phyloP scores from a whole-genome alignment of 1,140 invertebrate species.

The Bombus superbus region DNA sequence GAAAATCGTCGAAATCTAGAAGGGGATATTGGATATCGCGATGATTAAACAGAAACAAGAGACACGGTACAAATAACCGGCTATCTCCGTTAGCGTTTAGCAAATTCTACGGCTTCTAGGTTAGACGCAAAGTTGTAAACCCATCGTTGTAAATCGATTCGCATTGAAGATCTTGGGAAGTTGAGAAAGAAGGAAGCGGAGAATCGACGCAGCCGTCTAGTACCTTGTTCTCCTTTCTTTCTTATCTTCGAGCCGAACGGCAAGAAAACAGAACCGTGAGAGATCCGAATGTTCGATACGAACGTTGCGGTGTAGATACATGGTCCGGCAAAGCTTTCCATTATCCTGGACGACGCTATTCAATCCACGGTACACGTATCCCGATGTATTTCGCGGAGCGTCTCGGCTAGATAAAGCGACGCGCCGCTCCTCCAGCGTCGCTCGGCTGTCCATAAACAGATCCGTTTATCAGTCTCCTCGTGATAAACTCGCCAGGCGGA shows the following conservation, averaged over 20 bases:
- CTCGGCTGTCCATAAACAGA: constrained; percentile 44
- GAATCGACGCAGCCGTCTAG: not conserved
- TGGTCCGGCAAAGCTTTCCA: constrained; percentile 64
- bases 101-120: not conserved
- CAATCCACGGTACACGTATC: constrained; percentile 62
- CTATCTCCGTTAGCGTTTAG: not conserved
- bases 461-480: constrained; percentile 51
- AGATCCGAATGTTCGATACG: constrained; percentile 60
- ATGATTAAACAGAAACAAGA: too few species aligned
- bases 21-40: too few species aligned
- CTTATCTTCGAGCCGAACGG: constrained; percentile 21
- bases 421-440: constrained; percentile 30
- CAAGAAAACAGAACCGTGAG: constrained; percentile 48
- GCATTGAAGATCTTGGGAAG: not conserved
- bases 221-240: not conserved
- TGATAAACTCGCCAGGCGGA: constrained; percentile 43
- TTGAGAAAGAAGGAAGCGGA: not conserved
- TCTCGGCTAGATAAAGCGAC: constrained; percentile 57
- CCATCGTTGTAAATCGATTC: not conserved
- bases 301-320: constrained; percentile 57
- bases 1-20: not conserved
- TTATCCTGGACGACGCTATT: constrained; percentile 65
- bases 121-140: not conserved
- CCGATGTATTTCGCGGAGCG: constrained; percentile 55
- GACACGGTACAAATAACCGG: not conserved